Percentiles rank a stretch among this genome's conserved stretches.
Conservation (phyloP, 2,888 invertebrate species). For the Orchestes rusci region DNA sequence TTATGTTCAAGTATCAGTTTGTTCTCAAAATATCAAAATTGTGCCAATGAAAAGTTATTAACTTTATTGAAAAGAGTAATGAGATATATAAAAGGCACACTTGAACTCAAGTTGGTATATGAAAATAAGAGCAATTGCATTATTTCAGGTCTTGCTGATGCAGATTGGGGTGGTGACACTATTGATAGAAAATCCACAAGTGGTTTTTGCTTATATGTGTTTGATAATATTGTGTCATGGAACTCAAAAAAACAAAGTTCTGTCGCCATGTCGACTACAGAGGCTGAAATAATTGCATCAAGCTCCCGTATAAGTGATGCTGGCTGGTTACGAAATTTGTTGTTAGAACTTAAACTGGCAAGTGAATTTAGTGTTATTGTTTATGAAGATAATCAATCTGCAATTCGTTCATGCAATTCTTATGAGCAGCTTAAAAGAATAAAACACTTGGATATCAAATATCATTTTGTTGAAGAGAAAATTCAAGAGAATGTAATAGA, state of each 20-base stretch:
- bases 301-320: slow-evolving; percentile 3
- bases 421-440: slow-evolving; percentile 16
- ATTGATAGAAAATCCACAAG: slow-evolving; percentile 4
- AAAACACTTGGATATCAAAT: slow-evolving; percentile 15
- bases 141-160: slow-evolving; percentile 7
- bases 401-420: slow-evolving; percentile 8
- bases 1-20: slow-evolving; percentile 16
- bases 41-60: slow-evolving; percentile 18
- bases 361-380: slow-evolving; percentile 1
- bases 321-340: slow-evolving; percentile 7
- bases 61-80: slow-evolving; percentile 19
- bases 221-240: slow-evolving; percentile 6
- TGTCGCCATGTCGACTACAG: slow-evolving; percentile 32
- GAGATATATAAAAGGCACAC: slow-evolving; percentile 18
- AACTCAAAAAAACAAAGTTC: slow-evolving; percentile 21
- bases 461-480: slow-evolving; percentile 13
- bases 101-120: slow-evolving; percentile 1
- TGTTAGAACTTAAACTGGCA: not conserved
- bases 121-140: not conserved
- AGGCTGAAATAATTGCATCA: slow-evolving; percentile 33
- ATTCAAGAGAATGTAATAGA: slow-evolving; percentile 10
- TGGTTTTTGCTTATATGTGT: slow-evolving; percentile 5
- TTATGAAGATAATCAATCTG: slow-evolving; percentile 10
- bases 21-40: slow-evolving; percentile 7
- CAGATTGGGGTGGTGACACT: slow-evolving; percentile 5